Percentiles rank a stretch among this genome's conserved stretches.
phyloP scores from a whole-genome alignment of 2,797 vertebrate species.

The Saguinus oedipus region DNA sequence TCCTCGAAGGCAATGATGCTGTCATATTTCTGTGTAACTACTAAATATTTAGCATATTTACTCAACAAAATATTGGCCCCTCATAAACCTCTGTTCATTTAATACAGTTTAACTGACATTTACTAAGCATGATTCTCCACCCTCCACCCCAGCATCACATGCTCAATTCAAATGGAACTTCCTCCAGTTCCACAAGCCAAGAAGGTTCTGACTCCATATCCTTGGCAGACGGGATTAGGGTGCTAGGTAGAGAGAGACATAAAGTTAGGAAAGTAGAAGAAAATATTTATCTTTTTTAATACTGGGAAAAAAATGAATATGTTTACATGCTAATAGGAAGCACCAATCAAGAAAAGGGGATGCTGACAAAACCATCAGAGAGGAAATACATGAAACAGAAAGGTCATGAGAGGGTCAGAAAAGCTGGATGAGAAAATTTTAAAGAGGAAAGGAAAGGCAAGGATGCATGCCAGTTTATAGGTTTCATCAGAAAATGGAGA shows the following conservation, averaged over 20 bases:
- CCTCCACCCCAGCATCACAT: no score
- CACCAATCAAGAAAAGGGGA: background rate
- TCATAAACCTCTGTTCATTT: background rate
- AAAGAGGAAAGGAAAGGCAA: background rate
- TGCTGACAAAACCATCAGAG: background rate
- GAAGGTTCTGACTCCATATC: background rate
- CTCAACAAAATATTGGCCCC: background rate
- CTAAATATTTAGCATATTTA: background rate
- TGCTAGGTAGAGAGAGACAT: background rate
- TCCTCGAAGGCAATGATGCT: background rate
- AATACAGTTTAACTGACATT: background rate
- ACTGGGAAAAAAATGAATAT: background rate
- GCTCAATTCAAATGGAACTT: background rate
- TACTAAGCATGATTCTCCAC: background rate
- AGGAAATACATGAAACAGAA: background rate
- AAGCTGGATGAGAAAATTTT: background rate
- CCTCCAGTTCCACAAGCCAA: background rate
- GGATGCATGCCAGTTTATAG: rapidly evolving
- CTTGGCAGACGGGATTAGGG: background rate
- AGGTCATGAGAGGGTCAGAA: background rate
- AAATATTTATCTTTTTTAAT: background rate
- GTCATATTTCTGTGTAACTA: background rate
- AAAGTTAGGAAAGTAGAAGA: background rate
- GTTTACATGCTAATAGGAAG: background rate
- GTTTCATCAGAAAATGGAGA: background rate